These are phyloP conservation scores for Lycaena phlaeas DNA, from an alignment of 2,888 invertebrate species.

Conservation along the genomic window DNA sequence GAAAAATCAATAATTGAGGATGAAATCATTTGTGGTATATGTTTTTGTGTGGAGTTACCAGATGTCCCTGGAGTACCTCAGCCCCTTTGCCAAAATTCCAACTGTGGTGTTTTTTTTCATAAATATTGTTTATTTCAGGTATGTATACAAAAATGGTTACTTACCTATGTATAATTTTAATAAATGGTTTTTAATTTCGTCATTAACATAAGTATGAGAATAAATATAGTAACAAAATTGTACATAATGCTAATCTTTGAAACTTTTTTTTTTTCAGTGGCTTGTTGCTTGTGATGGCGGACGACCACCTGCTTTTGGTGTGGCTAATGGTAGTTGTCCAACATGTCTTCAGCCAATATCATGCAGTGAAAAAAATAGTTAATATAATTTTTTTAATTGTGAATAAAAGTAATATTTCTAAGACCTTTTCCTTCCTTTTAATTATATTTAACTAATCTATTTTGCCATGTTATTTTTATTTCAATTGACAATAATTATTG, in stretches of 20 bases:
- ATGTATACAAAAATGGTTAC: too few relatives aligned
- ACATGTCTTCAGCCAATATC: conserved; percentile 45
- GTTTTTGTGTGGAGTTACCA: conserved; percentile 40
- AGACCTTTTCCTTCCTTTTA: too few relatives aligned
- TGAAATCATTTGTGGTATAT: conserved; percentile 42
- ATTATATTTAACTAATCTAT: too few relatives aligned
- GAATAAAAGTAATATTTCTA: too few relatives aligned
- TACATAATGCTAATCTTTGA: too few relatives aligned
- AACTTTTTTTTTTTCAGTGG: conserved; percentile 48
- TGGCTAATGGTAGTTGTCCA: conserved; percentile 51
- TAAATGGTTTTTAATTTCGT: too few relatives aligned
- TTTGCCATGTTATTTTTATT: too few relatives aligned
- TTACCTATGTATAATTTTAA: too few relatives aligned
- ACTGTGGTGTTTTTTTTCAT: conserved; percentile 50
- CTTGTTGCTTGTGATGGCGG: conserved; percentile 46
- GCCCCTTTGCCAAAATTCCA: conserved; percentile 48
- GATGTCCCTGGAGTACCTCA: conserved; percentile 38
- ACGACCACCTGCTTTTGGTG: conserved; percentile 48
- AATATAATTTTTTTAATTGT: conserved; percentile 5
- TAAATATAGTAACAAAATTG: too few relatives aligned
- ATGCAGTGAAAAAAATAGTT: conserved; percentile 42
- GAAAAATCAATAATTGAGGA: conserved; percentile 11
- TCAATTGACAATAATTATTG: too few relatives aligned
- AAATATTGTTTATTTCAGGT: conserved; percentile 53
- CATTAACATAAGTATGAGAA: too few relatives aligned